phyloP scores from a whole-genome alignment of 2,797 vertebrate species.

The Melanotaenia pygmaea region DNA sequence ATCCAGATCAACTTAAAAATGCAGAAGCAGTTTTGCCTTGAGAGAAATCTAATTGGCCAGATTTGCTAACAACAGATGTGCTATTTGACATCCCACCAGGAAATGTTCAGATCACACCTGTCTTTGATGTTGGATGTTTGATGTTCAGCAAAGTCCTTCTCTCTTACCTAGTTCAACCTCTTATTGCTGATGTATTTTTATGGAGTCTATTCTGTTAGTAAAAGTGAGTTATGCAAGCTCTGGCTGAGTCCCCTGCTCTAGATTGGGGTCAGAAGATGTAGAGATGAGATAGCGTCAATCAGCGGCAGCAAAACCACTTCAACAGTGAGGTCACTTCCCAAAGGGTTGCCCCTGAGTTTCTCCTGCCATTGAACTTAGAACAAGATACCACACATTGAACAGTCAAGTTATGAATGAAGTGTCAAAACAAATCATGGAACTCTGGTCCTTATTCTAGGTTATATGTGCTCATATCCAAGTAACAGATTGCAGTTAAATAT shows the following conservation, averaged over 20 bases:
- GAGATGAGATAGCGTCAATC: slow-evolving; percentile 67
- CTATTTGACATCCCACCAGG: slow-evolving; percentile 10
- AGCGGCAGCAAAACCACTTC: slow-evolving; percentile 57
- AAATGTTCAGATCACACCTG: not conserved
- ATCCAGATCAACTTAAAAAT: no score
- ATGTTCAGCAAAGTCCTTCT: slow-evolving; percentile 8
- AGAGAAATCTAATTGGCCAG: no score
- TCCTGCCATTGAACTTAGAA: slow-evolving; percentile 47
- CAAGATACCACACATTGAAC: slow-evolving; percentile 38
- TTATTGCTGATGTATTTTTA: slow-evolving; percentile 38
- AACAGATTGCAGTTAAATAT: slow-evolving; percentile 16
- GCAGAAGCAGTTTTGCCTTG: no score
- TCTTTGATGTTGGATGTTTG: slow-evolving; percentile 14
- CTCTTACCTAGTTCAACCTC: slow-evolving; percentile 24
- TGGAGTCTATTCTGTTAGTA: slow-evolving; percentile 43
- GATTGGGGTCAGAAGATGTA: slow-evolving; percentile 60
- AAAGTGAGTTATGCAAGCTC: slow-evolving; percentile 59
- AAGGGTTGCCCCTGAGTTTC: slow-evolving; percentile 30
- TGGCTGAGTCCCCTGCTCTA: slow-evolving; percentile 47
- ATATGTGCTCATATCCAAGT: not conserved
- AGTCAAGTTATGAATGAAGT: slow-evolving; percentile 36
- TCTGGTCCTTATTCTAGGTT: not conserved
- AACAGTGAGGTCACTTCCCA: slow-evolving; percentile 67
- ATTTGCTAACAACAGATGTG: slow-evolving; percentile 20
- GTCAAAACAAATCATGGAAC: slow-evolving; percentile 34